Conservation (phyloP, 1,140 invertebrate species). For the Bombyx mori region DNA sequence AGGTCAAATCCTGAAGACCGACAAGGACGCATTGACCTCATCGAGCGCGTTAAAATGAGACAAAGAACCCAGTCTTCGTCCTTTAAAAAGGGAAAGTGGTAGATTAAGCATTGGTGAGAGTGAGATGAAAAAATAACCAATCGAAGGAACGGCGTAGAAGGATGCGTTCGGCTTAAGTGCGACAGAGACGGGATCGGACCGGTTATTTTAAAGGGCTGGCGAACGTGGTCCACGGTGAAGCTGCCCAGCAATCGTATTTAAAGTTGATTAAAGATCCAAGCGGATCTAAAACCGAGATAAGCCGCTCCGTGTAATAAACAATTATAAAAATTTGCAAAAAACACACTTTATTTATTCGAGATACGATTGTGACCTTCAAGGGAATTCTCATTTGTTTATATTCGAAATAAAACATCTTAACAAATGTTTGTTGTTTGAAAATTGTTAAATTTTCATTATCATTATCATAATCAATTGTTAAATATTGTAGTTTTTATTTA, state of each 20-base stretch:
- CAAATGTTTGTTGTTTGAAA: no score
- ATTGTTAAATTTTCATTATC: no score
- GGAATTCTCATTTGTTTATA: no score
- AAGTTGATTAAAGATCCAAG: no score
- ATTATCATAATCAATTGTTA: no score
- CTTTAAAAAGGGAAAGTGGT: conserved; percentile 71
- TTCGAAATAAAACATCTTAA: no score
- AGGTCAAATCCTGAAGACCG: conserved; percentile 62
- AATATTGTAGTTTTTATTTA: no score
- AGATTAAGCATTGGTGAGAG: conserved; percentile 55
- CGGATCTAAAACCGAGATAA: not conserved
- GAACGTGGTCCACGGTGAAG: conserved; percentile 41
- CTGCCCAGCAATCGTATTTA: conserved; percentile 18
- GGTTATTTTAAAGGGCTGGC: conserved; percentile 67
- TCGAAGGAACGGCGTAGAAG: conserved; percentile 31
- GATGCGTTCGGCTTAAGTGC: conserved; percentile 7
- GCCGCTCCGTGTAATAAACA: no score
- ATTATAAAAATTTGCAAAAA: no score
- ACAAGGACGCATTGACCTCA: conserved; percentile 25
- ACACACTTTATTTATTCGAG: no score
- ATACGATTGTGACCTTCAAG: no score
- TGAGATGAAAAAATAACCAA: conserved; percentile 67
- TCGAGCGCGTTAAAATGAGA: conserved; percentile 7
- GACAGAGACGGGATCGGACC: conserved; percentile 41
- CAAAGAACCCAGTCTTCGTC: conserved; percentile 50